Base-by-base conservation (phyloP, 2,113 vertebrate genomes). In the Pica pica region DNA sequence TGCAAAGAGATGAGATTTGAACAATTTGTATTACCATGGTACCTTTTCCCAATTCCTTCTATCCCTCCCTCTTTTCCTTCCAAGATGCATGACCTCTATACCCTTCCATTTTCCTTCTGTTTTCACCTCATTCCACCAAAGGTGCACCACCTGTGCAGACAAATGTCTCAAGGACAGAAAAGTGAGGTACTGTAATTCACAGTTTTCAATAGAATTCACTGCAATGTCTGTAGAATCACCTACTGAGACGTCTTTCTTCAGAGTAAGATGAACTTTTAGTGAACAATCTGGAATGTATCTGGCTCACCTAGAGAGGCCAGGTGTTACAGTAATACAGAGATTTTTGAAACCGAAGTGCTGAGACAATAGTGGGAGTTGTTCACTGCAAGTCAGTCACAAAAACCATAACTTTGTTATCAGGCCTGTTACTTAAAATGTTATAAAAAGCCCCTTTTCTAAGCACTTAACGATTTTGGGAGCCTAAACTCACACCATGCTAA, bases 381-480 rank as follows among this genome's bases (percentile, higher is more conserved):
- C 78, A 35, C 14, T 78, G 26, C 1, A 1, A 75, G 37, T 37
- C 60, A 75, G 28, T 44, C 37, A 41, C 28, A 61, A n/a, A 47
- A 90, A 46, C 5, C 26, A 19, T 15, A 44, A 74, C 28, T 87
- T 84, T 63, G 21, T 60, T 64, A 42, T 67, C 11, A 61, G 37
- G 1, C 33, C 14, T 47, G 19, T 16, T 57, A 65, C 57, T 56
- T 81, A 18, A 64, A 94, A 28, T 39, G 31, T 59, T 10, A 30
- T 1, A 16, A 76, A 63, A 31, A 1, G 0, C 4, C 44, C 3
- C 1, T 56, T 81, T 76, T 31, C 16, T 3, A 60, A 16, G 11
- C n/a, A 12, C 37, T 55, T 56, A 16, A 44, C 74, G 60, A 49
- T 60, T 84, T 64, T 24, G 23, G 8, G 55, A 20, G 44, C 31